These are phyloP conservation scores for Drosophila siamana DNA, from an alignment of 2,888 invertebrate species.

Conservation along the genomic window DNA sequence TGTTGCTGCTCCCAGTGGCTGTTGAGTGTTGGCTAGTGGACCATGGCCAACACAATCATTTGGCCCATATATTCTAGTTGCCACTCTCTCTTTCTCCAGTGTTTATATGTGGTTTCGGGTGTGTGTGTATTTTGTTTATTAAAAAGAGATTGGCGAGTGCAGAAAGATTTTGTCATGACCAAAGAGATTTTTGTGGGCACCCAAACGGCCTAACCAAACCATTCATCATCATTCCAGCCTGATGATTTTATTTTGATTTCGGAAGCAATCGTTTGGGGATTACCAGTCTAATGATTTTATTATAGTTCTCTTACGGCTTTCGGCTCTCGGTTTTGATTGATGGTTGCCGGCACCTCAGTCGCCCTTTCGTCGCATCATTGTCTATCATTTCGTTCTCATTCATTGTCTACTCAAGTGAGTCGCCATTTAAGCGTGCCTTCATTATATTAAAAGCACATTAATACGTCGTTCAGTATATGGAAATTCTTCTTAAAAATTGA, in stretches of 20 bases:
- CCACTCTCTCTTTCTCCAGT: background rate
- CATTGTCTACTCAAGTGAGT: conserved; percentile 47
- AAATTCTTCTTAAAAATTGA: conserved; percentile 50
- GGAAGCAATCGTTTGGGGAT: conserved; percentile 70
- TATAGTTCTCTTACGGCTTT: conserved; percentile 70
- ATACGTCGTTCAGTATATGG: conserved; percentile 34
- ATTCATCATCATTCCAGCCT: conserved; percentile 76
- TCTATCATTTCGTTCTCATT: conserved; percentile 44
- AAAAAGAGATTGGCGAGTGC: conserved; percentile 72
- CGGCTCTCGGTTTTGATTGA: conserved; percentile 63
- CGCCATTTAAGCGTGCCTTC: conserved; percentile 60
- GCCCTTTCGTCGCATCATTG: conserved; percentile 28
- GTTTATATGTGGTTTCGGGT: conserved; percentile 4
- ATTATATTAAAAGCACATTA: conserved; percentile 73
- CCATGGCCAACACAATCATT: conserved; percentile 68
- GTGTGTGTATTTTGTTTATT: conserved; percentile 70
- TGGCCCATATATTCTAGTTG: conserved; percentile 35
- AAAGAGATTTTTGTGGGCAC: conserved; percentile 27
- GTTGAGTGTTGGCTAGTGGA: conserved; percentile 63
- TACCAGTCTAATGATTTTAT: conserved; percentile 78
- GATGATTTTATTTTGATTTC: conserved; percentile 79
- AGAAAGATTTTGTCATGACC: conserved; percentile 71
- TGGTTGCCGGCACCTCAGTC: conserved; percentile 31
- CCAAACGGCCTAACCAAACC: conserved; percentile 39
- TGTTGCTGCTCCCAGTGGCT: conserved; percentile 46